Conservation (phyloP, 2,888 invertebrate species). For the Lomographa bimaculata region DNA sequence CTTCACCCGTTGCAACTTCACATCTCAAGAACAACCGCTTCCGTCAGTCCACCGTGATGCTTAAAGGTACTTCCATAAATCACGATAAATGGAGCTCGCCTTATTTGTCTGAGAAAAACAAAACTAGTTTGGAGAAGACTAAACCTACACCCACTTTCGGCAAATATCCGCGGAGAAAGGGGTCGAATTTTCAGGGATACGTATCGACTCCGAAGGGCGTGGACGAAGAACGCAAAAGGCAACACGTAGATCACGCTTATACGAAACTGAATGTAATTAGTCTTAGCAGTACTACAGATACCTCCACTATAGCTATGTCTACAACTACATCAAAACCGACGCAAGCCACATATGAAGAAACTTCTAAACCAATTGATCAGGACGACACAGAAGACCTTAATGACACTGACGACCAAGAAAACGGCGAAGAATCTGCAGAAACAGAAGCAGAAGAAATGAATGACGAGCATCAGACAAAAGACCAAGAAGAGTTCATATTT, state of each 20-base stretch:
- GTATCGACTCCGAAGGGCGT: conserved; percentile 46
- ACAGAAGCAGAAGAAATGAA: conserved; percentile 32
- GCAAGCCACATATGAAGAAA: conserved; percentile 40
- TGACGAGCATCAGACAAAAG: conserved; percentile 50
- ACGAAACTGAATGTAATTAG: conserved; percentile 29
- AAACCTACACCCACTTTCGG: conserved; percentile 37
- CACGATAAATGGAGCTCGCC: conserved; percentile 67
- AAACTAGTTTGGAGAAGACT: conserved; percentile 41
- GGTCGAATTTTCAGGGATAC: conserved; percentile 73
- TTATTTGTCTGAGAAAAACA: conserved; percentile 24
- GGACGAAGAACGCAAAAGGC: conserved; percentile 43
- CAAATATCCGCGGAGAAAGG: conserved; percentile 58
- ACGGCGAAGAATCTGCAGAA: conserved; percentile 12
- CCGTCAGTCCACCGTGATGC: conserved; percentile 67
- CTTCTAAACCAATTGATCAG: conserved; percentile 40
- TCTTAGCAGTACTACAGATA: conserved; percentile 28
- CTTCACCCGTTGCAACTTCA: conserved; percentile 35
- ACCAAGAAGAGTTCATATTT: conserved; percentile 60
- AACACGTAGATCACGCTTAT: conserved; percentile 46
- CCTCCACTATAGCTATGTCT: conserved; percentile 29
- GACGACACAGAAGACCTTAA: conserved; percentile 26
- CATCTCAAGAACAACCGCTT: conserved; percentile 63
- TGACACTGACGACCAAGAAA: conserved; percentile 16
- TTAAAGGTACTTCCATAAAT: conserved; percentile 75
- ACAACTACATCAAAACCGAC: conserved; percentile 31